Evolutionary conservation across 2,888 invertebrate genomes (phyloP).

Genomic region (Acholoe squamosa): DNA sequence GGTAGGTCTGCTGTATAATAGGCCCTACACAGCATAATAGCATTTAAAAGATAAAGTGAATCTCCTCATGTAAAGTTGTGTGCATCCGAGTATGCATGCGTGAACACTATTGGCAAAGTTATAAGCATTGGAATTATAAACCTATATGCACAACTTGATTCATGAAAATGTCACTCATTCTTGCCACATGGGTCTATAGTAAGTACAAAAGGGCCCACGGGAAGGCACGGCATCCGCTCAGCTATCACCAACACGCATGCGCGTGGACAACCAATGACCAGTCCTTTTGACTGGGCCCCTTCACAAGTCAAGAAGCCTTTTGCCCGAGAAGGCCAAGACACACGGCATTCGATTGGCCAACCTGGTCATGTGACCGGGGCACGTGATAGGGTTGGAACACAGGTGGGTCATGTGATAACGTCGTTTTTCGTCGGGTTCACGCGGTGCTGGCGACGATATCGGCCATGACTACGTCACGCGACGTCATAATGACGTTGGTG

Average conservation of each 20-base stretch:
- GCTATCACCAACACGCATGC: background rate
- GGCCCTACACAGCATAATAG: too few species aligned
- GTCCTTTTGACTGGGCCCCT: background rate
- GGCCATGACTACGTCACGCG: background rate
- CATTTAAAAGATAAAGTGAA: too few species aligned
- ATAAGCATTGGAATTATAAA: too few species aligned
- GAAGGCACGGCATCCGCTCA: background rate
- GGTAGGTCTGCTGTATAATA: too few species aligned
- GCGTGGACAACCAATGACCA: background rate
- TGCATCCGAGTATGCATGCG: too few species aligned
- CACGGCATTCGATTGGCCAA: background rate
- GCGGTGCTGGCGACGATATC: background rate
- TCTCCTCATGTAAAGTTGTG: too few species aligned
- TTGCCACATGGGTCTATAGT: too few species aligned
- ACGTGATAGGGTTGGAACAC: background rate
- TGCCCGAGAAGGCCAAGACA: background rate
- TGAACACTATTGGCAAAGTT: too few species aligned
- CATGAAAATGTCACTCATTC: too few species aligned
- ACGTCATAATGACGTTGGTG: slow-evolving; percentile 14
- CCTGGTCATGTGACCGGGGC: background rate
- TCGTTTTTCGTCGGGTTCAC: background rate
- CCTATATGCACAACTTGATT: too few species aligned
- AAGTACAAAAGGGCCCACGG: background rate
- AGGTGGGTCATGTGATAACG: slow-evolving; percentile 29
- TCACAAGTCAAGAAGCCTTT: background rate